Conservation (phyloP, 2,797 vertebrate genomes). For the Alosa sapidissima region DNA sequence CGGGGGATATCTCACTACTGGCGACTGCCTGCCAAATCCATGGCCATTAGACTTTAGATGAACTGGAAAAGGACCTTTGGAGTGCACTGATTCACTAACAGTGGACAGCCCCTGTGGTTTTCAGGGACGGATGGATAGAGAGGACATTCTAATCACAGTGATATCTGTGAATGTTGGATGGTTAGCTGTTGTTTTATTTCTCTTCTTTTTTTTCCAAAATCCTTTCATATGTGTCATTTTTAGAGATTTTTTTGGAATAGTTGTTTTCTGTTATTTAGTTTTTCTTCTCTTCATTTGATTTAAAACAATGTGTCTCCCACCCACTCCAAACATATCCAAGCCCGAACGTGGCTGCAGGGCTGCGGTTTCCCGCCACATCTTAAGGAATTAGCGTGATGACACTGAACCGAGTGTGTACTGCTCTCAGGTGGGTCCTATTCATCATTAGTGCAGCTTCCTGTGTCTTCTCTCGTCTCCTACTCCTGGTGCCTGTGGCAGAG, state of each 20-base stretch:
- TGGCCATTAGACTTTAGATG: not conserved
- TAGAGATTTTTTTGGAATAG: not conserved
- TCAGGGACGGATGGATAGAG: not conserved
- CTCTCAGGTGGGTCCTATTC: conserved; percentile 33
- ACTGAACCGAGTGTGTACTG: conserved; percentile 30
- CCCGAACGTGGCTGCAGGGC: not conserved
- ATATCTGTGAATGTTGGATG: not conserved
- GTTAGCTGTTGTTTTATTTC: not conserved
- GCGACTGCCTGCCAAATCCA: not conserved
- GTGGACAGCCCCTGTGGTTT: not conserved
- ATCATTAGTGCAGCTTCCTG: conserved; percentile 19
- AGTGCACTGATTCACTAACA: conserved; percentile 10
- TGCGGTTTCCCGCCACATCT: not conserved
- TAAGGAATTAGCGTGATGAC: not conserved
- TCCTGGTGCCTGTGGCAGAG: not conserved
- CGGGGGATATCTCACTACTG: not conserved
- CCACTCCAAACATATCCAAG: conserved; percentile 8
- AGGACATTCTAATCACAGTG: not conserved
- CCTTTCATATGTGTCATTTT: not conserved
- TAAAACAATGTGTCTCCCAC: not conserved
- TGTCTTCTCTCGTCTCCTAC: not conserved
- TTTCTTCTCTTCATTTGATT: not conserved
- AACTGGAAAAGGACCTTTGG: not conserved
- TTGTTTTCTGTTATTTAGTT: conserved; percentile 9
- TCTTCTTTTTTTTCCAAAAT: not conserved